Evolutionary conservation across 2,797 vertebrate genomes (phyloP), one percentile per base, ranked within the genome.

Genomic region (Apogon talboti): DNA sequence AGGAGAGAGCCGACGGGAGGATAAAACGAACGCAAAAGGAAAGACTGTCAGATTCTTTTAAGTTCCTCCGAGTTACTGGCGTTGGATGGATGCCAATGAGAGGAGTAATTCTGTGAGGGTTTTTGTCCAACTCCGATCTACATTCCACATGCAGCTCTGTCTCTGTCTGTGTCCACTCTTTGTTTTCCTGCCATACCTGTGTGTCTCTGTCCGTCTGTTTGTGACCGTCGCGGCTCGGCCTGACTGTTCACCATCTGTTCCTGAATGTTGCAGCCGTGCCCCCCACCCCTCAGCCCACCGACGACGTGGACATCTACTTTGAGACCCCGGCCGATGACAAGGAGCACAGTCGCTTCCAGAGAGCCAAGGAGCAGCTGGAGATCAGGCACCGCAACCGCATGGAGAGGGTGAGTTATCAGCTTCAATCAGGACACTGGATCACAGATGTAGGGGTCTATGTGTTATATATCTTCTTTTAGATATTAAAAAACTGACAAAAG

Each of bases 231-330:
- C 24, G 24, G 24, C 24, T 71, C 47, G 56, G 28, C 62, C 41
- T 14, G 44, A 46, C 42, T 51, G 4, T 58, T 80, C 48, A 53
- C 66, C 40, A 1, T 66, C 54, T 72, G 61, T 55, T 35, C 78
- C 11, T 71, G 35, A 43, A 55, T 66, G 42, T 57, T 44, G 19
- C 86, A 94, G 83, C 86, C 90, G 90, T 94, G 60, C 93, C 93
- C 3, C 93, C 95, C 4, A 96, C 95, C 10, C 93, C 95, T 51
- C 93, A 95, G 89, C 96, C 97, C 38, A 95, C 95, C 2, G 97
- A 98, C 18, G 96, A 98, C 1, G 98, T 99, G 21, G 97, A 99
- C 72, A 95, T 99, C 68, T 99, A 99, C 91, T 98, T 99, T 1
- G 97, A 99, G 92, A 99, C 97, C 6, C 97, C 97, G 0, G 96